These are phyloP conservation scores for Gibbula magus DNA, from an alignment of 2,888 invertebrate species.

Conservation along the genomic window DNA sequence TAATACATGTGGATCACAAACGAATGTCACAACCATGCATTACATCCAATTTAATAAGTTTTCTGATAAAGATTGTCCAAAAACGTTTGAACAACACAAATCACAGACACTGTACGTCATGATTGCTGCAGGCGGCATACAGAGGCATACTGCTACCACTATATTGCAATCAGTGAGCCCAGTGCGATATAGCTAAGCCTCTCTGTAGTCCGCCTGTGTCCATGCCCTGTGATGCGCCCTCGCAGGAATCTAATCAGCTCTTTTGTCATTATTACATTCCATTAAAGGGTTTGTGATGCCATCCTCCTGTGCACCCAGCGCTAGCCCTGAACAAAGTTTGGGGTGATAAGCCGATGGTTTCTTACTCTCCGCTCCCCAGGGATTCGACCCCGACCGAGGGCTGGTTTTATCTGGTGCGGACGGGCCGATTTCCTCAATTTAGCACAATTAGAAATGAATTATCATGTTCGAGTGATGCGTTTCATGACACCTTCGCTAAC, in stretches of 20 bases:
- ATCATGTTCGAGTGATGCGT: slow-evolving; percentile 17
- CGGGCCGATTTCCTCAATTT: slow-evolving; percentile 19
- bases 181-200: too few species aligned
- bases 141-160: too few species aligned
- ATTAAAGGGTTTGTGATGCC: slow-evolving; percentile 17
- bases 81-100: too few species aligned
- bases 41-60: too few species aligned
- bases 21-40: too few species aligned
- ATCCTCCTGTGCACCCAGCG: neutral
- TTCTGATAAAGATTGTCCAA: too few species aligned
- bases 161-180: too few species aligned
- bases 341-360: neutral
- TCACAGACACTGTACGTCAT: too few species aligned
- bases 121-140: too few species aligned
- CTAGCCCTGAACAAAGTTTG: neutral
- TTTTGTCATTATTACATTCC: slow-evolving; percentile 21
- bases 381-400: neutral
- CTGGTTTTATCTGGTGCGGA: slow-evolving; percentile 17
- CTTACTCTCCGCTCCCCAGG: neutral
- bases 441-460: slow-evolving; percentile 25
- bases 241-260: slow-evolving; percentile 3
- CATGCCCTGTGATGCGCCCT: neutral
- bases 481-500: slow-evolving; percentile 18
- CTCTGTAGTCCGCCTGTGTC: too few species aligned
- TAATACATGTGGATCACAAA: too few species aligned